Conservation (phyloP, 2,113 vertebrate genomes). For the Calcarius ornatus region DNA sequence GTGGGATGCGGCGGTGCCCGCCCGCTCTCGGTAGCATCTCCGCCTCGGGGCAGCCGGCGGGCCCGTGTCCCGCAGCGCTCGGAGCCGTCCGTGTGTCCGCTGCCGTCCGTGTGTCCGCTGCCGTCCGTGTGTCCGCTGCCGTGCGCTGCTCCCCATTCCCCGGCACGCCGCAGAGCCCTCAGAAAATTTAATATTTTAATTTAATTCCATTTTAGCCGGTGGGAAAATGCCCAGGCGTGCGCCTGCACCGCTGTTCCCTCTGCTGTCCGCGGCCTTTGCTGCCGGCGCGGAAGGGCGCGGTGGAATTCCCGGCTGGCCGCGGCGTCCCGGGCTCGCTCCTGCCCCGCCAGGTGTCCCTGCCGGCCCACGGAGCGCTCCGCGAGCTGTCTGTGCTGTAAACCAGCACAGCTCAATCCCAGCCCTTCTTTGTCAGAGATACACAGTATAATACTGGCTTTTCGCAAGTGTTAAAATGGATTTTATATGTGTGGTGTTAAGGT, state of each 20-base stretch:
- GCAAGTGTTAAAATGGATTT: neutral
- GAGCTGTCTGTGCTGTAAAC: neutral
- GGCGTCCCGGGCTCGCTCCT: neutral
- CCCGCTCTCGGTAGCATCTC: no score
- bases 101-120: accelerated
- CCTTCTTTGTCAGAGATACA: accelerated
- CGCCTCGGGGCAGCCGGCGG: no score
- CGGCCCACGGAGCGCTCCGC: neutral
- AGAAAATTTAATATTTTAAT: neutral
- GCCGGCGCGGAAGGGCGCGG: neutral
- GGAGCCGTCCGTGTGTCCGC: neutral
- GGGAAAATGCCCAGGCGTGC: neutral
- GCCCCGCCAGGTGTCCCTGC: neutral
- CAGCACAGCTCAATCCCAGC: no score
- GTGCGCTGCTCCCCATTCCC: accelerated
- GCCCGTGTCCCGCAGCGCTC: neutral
- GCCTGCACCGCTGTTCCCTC: neutral
- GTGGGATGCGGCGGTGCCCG: no score
- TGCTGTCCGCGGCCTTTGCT: neutral
- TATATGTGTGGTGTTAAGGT: neutral
- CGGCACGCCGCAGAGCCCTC: accelerated
- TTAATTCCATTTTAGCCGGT: neutral
- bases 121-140: no score
- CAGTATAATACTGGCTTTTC: neutral
- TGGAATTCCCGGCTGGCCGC: neutral